Percentiles rank a stretch among this genome's conserved stretches.
Conservation (phyloP, 2,113 vertebrate genomes). For the Cnemophilus loriae region DNA sequence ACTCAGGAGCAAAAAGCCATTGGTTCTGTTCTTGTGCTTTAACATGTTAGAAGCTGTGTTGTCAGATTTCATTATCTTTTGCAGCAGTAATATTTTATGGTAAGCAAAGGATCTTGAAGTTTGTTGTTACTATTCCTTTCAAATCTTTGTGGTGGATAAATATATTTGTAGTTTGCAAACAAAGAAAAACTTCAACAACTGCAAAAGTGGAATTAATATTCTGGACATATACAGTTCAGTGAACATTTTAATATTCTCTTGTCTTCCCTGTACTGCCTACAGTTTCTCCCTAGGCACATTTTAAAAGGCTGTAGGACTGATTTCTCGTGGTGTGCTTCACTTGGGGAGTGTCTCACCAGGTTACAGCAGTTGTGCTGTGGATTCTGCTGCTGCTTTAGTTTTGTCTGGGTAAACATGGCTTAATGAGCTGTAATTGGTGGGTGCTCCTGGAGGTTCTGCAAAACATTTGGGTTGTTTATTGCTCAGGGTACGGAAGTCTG, state of each 20-base stretch:
- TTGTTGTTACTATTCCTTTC: background rate
- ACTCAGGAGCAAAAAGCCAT: background rate
- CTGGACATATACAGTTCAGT: rapidly evolving
- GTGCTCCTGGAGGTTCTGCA: background rate
- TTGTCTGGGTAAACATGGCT: background rate
- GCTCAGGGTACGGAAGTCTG: background rate
- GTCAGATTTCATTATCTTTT: background rate
- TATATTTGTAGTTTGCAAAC: background rate
- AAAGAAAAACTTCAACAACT: background rate
- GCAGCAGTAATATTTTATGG: background rate
- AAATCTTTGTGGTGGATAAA: background rate
- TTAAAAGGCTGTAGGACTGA: background rate
- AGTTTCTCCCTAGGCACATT: background rate
- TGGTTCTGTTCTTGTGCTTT: background rate
- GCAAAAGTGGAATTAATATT: background rate
- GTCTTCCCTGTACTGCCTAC: background rate
- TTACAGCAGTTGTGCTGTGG: background rate
- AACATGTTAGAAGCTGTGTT: background rate
- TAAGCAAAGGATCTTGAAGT: background rate
- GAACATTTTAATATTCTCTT: background rate
- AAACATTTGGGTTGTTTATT: background rate
- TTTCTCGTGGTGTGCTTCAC: background rate
- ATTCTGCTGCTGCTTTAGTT: background rate
- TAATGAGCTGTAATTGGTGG: background rate
- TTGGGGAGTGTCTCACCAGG: background rate